Evolutionary conservation across 2,888 invertebrate genomes (phyloP), one percentile per base, ranked within the genome.

Genomic region (Conops quadrifasciatus): DNA sequence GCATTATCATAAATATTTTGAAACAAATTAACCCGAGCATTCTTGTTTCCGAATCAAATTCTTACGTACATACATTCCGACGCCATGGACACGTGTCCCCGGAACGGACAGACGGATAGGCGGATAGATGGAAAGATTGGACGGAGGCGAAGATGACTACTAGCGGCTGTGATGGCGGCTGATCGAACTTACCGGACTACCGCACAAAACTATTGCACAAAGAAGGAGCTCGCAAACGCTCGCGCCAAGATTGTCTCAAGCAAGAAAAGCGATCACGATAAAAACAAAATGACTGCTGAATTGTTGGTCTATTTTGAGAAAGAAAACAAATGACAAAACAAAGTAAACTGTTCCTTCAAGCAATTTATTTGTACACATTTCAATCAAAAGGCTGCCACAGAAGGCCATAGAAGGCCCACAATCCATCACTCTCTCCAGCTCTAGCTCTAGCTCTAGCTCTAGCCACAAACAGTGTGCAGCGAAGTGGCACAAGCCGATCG

Each of bases 81-180:
- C 9, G 36, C 36, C 28, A 67, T 65, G 67, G 71, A 69, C 73
- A 73, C 73, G 73, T 73, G 73, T 66, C 71, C 70, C 64, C 59
- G 24, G 43, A 28, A 47, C 67, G 30, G 51, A 66, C 66, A 56
- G 24, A 45, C 47, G 21, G n/a, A 45, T 19, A 53, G 47, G 51
- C 60, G 62, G 45, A 63, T 28, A 24, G 24, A 24, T 45, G 19
- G 60, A 63, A n/a, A n/a, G n/a, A n/a, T 15, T 56, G 53, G 47
- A 70, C 60, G 56, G 63, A 56, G 24, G 43, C 9, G 36, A 36
- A 36, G 36, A 36, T 36, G 36, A 36, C 36, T 36, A 36, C 36
- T 36, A 9, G 36, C 36, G n/a, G n/a, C n/a, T n/a, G n/a, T n/a
- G 9, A 36, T 36, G 36, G 36, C 9, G 5, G 4, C 36, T 9